Evolutionary conservation across 2,797 vertebrate genomes (phyloP).

Genomic region (Myotis pilosus): DNA sequence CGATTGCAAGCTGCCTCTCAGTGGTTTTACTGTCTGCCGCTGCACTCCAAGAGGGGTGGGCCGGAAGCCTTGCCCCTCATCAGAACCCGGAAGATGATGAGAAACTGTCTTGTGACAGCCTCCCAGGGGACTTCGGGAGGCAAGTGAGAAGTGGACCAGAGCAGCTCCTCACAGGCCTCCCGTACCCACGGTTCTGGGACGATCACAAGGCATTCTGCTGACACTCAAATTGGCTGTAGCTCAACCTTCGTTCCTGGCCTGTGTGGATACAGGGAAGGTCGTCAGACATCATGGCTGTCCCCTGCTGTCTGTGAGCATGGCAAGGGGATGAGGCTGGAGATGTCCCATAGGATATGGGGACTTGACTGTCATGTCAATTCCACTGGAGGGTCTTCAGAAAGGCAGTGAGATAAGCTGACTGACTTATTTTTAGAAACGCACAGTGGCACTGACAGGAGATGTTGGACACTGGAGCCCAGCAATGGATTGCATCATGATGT

Average conservation of each 20-base stretch:
- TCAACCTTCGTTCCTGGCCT: neutral
- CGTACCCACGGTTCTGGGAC: fast-evolving
- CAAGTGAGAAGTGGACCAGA: neutral
- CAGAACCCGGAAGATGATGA: fast-evolving
- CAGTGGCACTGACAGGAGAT: neutral
- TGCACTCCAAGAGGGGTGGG: fast-evolving
- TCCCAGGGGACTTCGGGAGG: neutral
- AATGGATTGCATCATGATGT: fast-evolving
- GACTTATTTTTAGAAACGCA: neutral
- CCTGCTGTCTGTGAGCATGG: fast-evolving
- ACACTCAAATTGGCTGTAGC: neutral
- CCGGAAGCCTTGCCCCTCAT: neutral
- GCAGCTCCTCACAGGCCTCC: neutral
- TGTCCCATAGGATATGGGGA: neutral
- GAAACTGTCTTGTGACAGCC: neutral
- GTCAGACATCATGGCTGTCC: neutral
- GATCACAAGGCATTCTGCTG: neutral
- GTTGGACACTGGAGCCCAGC: neutral
- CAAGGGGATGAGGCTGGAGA: neutral
- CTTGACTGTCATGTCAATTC: neutral
- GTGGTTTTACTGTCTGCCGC: neutral
- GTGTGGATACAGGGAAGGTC: neutral
- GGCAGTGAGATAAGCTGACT: neutral
- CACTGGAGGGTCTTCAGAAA: neutral
- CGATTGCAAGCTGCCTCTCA: neutral